Conservation (phyloP, 2,888 invertebrate genomes). For the Dynastes hyllus region DNA sequence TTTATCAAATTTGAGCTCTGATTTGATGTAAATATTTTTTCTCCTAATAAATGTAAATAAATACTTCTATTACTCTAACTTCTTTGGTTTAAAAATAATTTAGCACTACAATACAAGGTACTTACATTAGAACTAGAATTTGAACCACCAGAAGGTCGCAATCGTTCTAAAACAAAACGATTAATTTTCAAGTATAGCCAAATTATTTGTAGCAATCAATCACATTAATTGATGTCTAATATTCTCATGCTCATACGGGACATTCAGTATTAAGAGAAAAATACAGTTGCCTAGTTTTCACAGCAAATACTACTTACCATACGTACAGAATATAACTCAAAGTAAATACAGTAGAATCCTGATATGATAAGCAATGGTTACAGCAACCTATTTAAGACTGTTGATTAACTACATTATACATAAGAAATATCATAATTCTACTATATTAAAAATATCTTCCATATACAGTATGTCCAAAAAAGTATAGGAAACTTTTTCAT, state of each 20-base stretch:
- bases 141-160: constrained; percentile 75
- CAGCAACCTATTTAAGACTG: no score
- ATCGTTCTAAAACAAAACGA: constrained; percentile 73
- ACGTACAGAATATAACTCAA: neutral
- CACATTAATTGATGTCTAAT: constrained; percentile 24
- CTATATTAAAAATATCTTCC: neutral
- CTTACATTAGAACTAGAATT: constrained; percentile 72
- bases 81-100: no score
- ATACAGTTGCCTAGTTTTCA: constrained; percentile 41
- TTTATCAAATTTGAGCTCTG: no score
- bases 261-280: constrained; percentile 33
- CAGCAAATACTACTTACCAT: constrained; percentile 49
- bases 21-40: no score
- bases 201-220: neutral
- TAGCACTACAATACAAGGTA: constrained; percentile 47
- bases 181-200: neutral
- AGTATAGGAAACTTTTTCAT: no score
- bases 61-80: no score
- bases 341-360: neutral
- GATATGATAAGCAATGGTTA: neutral
- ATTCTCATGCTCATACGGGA: constrained; percentile 43
- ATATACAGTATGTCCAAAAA: neutral
- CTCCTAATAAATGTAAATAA: no score
- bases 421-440: constrained; percentile 1
- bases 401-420: no score